Base-by-base conservation (phyloP, 2,888 invertebrate genomes). In the Philonicus albiceps region DNA sequence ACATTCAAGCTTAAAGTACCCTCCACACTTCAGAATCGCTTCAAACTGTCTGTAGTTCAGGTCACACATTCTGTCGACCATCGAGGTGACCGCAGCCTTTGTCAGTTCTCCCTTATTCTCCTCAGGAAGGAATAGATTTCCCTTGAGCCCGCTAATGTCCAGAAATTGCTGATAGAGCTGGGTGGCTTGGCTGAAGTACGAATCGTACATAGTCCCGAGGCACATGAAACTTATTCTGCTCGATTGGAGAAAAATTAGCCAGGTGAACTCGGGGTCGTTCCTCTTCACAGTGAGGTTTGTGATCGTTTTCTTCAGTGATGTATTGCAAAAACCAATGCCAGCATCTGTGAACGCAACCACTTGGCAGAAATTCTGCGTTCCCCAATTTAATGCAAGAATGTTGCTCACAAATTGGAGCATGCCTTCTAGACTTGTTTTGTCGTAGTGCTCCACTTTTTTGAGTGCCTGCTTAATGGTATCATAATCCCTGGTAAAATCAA, bases 401-500 rank as follows among this genome's bases (percentile, higher is more conserved):
- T 95, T 95, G 90, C 95, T 96, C 1, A 97, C 95, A 27, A 96
- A 97, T 89, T 95, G 94, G 2, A 98, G 93, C 78, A 96, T 96
- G 6, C 95, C 94, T 90, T 97, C 96, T 87, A 98, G 94, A 90
- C 96, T 96, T 0, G 98, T 97, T 91, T 97, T 97, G 90, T 98
- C 98, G 90, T 95, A 96, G 89, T 97, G 96, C 88, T 97, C 97
- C 7, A 98, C 93, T 87, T 94, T 95, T 88, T 95, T 94, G 1
- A 98, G 92, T 89, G 96, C 96, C 22, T 94, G 93, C 89, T 96
- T 95, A 88, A 98, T 95, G 43, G 93, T 93, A 88, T 96, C 97
- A 92, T 96, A 97, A 90, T 98, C 98, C 86, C 98, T 93, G 0
- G 98, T 98, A 90, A 98, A 99, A 22, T 96, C 95, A 55, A 96